Conservation (phyloP, 2,797 vertebrate genomes). For the Adelosebastes latens region DNA sequence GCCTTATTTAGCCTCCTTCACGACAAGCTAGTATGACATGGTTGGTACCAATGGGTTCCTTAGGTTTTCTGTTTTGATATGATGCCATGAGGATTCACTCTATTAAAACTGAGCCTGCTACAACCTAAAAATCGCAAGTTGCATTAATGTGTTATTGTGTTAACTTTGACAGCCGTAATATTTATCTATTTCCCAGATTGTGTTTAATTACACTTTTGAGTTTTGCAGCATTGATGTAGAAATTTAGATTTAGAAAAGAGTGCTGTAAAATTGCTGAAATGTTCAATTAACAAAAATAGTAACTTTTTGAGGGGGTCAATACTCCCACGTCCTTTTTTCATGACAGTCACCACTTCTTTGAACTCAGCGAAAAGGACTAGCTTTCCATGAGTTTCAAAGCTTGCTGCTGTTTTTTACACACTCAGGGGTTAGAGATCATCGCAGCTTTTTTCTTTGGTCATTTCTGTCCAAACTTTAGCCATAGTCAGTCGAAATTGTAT, state of each 20-base stretch:
- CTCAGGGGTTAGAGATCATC: conserved; percentile 26
- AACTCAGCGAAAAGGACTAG: conserved; percentile 10
- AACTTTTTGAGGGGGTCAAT: conserved; percentile 14
- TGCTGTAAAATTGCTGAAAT: conserved; percentile 4
- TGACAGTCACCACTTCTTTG: conserved; percentile 34
- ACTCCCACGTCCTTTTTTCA: background rate
- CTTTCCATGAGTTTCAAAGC: conserved; percentile 32
- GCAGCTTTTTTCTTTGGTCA: conserved; percentile 6
- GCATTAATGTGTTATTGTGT: too few relatives aligned
- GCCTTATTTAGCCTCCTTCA: too few relatives aligned
- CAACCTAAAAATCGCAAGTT: background rate
- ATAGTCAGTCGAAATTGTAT: conserved; percentile 9
- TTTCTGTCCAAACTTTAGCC: conserved; percentile 16
- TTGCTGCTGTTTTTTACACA: conserved; percentile 2
- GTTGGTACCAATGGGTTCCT: background rate
- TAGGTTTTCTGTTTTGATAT: background rate
- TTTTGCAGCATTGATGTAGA: background rate
- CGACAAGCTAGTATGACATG: background rate
- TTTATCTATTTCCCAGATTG: background rate
- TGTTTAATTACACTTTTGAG: conserved; percentile 15
- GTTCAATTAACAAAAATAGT: background rate
- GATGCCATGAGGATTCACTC: background rate
- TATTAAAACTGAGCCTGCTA: background rate
- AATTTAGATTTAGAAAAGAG: background rate
- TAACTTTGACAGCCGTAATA: too few relatives aligned